phyloP scores from a whole-genome alignment of 2,113 vertebrate genomes.

The Ancistrus triradiatus region DNA sequence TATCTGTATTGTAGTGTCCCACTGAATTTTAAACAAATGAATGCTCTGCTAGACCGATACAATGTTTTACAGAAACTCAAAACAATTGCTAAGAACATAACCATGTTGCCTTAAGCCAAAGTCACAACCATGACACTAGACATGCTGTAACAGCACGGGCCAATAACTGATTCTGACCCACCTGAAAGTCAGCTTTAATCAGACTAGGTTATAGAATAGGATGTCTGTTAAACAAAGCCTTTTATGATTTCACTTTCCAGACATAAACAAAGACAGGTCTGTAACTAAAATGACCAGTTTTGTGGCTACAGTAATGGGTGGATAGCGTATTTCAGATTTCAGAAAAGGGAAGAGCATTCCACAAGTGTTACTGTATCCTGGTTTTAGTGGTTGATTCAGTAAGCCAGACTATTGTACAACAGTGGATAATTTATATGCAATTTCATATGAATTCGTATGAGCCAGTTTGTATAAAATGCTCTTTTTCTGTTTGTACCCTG shows the following conservation, averaged over 20 bases:
- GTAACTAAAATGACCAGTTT: conserved; percentile 5
- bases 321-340: not conserved
- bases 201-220: not conserved
- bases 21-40: not conserved
- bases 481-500: too few species aligned
- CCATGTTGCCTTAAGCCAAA: not conserved
- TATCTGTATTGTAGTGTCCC: not conserved
- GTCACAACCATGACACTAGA: not conserved
- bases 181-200: conserved; percentile 10
- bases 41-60: too few species aligned
- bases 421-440: not conserved
- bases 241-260: conserved; percentile 15
- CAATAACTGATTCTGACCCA: not conserved
- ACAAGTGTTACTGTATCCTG: not conserved
- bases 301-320: not conserved
- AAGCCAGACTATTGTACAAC: not conserved
- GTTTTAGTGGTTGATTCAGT: too few species aligned
- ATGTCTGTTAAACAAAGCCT: not conserved
- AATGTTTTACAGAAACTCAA: conserved; percentile 1
- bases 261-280: not conserved
- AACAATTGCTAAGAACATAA: not conserved
- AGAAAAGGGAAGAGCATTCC: conserved; percentile 14
- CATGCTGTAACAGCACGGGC: not conserved
- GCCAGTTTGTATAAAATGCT: too few species aligned
- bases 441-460: too few species aligned